These are phyloP conservation scores for Pheosia tremula DNA, from an alignment of 2,888 invertebrate genomes.

Conservation along the genomic window DNA sequence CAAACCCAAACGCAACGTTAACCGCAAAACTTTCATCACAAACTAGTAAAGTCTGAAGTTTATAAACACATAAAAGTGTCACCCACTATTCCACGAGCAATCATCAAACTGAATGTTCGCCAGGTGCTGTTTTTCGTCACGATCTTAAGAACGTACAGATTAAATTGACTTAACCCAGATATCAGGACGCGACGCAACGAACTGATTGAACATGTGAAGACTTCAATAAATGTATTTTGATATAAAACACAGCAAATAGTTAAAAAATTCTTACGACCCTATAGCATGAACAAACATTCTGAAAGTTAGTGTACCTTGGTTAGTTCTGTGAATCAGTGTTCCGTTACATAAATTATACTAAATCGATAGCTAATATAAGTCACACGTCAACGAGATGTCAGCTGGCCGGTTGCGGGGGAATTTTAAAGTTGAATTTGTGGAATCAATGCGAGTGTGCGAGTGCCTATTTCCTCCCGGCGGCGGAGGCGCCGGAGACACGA, in stretches of 20 bases:
- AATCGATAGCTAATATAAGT: slow-evolving; percentile 41
- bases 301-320: background rate
- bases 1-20: slow-evolving; percentile 49
- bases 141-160: background rate
- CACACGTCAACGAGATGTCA: slow-evolving; percentile 49
- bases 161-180: slow-evolving; percentile 5
- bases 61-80: slow-evolving; percentile 14
- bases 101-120: slow-evolving; percentile 7
- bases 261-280: no score
- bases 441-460: slow-evolving; percentile 50
- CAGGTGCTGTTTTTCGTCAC: slow-evolving; percentile 2
- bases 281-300: background rate
- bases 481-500: no score
- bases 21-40: slow-evolving; percentile 46
- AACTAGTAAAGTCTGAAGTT: slow-evolving; percentile 20
- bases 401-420: slow-evolving; percentile 34
- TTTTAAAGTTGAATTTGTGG: slow-evolving; percentile 60
- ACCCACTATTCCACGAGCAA: slow-evolving; percentile 8
- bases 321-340: background rate
- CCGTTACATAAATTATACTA: slow-evolving; percentile 17
- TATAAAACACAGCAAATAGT: background rate
- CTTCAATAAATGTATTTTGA: background rate
- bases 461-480: background rate
- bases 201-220: background rate
- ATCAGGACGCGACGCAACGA: no score